Evolutionary conservation across 2,888 invertebrate species (phyloP).

Genomic region (Nephrotoma appendiculata): DNA sequence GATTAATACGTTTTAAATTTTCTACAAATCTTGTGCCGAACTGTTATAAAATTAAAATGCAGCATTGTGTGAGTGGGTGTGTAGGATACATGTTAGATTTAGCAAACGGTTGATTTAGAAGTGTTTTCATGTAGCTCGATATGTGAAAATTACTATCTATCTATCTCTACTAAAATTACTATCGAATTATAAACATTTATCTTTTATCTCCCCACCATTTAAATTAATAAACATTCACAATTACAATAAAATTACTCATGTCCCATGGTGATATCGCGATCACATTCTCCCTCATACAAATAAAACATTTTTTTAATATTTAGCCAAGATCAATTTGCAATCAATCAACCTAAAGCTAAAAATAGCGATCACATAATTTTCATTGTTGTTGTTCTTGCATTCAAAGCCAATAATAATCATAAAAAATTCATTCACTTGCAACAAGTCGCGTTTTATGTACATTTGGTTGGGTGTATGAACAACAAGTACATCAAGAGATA

Average conservation of each 20-base stretch:
- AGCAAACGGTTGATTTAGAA: too few species aligned
- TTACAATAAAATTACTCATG: background rate
- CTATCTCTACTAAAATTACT: too few species aligned
- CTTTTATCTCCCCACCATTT: too few species aligned
- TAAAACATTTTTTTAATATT: background rate
- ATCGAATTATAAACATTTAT: too few species aligned
- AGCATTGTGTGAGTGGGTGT: too few species aligned
- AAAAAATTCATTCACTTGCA: background rate
- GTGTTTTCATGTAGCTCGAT: too few species aligned
- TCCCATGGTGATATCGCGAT: background rate
- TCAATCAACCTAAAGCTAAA: background rate
- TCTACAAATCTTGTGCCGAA: too few species aligned
- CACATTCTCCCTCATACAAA: background rate
- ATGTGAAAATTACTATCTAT: too few species aligned
- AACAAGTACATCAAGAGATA: background rate
- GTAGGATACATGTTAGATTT: too few species aligned
- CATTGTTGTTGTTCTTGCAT: background rate
- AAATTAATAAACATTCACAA: background rate
- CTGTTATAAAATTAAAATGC: too few species aligned
- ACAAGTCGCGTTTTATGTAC: background rate
- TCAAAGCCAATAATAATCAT: background rate
- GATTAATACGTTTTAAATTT: too few species aligned
- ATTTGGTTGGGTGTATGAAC: background rate
- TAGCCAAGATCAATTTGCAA: background rate
- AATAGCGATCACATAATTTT: background rate